Percentiles rank a stretch among this genome's conserved stretches.
Evolutionary conservation across 2,888 invertebrate species (phyloP).

Genomic region (Rhamphomyia laevipes): DNA sequence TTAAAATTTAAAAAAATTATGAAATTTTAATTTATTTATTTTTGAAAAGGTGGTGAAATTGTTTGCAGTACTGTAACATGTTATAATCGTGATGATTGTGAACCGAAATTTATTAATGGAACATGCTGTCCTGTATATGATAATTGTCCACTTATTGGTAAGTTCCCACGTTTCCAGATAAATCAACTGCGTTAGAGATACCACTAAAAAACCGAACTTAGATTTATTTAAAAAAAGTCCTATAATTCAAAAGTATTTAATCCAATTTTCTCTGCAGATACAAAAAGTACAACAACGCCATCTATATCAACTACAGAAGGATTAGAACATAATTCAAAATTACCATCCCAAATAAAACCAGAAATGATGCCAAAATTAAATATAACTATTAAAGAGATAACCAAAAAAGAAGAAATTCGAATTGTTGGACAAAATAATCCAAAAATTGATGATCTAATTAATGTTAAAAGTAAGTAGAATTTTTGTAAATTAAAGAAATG

Average conservation of each 20-base stretch:
- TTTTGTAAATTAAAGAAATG: too few relatives aligned
- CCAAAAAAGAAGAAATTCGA: conserved; percentile 34
- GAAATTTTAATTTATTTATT: background rate
- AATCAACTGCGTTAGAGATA: too few relatives aligned
- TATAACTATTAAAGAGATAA: conserved; percentile 37
- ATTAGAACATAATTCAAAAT: conserved; percentile 9
- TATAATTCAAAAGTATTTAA: too few relatives aligned
- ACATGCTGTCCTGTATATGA: conserved; percentile 73
- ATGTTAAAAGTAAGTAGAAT: too few relatives aligned
- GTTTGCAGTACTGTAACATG: conserved; percentile 67
- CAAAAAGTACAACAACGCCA: background rate
- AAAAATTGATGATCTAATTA: too few relatives aligned
- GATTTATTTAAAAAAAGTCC: too few relatives aligned
- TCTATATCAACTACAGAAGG: background rate
- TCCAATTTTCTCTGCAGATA: too few relatives aligned
- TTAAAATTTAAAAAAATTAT: background rate
- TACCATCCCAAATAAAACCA: conserved; percentile 7
- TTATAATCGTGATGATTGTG: conserved; percentile 63
- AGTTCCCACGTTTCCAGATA: too few relatives aligned
- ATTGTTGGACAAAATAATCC: conserved; percentile 14
- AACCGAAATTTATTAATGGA: conserved; percentile 56
- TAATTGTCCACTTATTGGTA: conserved; percentile 61
- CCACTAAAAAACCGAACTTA: too few relatives aligned
- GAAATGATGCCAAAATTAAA: conserved; percentile 20
- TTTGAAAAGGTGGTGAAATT: conserved; percentile 49